Evolutionary conservation across 2,797 vertebrate species (phyloP).

Genomic region (Diceros bicornis): DNA sequence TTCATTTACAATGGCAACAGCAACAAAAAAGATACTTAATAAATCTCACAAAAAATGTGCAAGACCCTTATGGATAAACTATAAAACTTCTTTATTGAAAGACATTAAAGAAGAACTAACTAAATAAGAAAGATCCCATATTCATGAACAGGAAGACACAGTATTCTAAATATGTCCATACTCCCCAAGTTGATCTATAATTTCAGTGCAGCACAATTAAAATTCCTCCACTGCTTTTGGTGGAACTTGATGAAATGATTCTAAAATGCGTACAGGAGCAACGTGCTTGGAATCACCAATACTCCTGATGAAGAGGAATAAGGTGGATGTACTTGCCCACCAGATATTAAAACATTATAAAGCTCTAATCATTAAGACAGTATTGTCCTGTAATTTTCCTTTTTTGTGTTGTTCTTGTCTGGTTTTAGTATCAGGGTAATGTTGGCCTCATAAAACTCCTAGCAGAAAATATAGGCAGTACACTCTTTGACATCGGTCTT

Average conservation of each 20-base stretch:
- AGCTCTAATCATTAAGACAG: background rate
- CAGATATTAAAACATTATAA: background rate
- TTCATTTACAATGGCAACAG: background rate
- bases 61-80: background rate
- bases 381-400: background rate
- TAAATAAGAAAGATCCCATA: background rate
- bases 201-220: background rate
- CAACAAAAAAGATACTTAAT: background rate
- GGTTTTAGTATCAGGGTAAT: no score
- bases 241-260: background rate
- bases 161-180: background rate
- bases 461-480: no score
- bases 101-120: background rate
- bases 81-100: background rate
- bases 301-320: background rate
- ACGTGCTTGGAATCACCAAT: background rate
- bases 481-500: no score
- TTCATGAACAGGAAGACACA: background rate
- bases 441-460: no score
- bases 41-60: conserved; percentile 8
- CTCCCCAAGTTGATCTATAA: background rate
- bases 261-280: background rate
- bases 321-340: background rate
- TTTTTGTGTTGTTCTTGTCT: no score
- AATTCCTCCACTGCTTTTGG: background rate